A percentile compares a stretch with the other conserved stretches of the same genome.
These are phyloP conservation scores for Drosophila pseudotalamancana DNA, from an alignment of 2,888 invertebrate species.

Conservation along the genomic window DNA sequence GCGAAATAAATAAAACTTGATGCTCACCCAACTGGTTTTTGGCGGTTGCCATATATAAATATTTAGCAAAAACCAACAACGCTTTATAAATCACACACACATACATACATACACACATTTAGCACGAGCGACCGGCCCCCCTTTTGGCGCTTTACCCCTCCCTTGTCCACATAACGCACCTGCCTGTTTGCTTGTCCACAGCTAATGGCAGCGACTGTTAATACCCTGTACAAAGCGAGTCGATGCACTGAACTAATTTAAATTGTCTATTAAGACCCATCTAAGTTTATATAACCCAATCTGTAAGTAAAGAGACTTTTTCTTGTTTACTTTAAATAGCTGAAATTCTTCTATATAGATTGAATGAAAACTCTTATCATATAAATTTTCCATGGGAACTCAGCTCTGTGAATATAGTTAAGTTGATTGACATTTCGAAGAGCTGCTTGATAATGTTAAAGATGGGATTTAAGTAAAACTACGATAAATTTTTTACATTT, in stretches of 20 bases:
- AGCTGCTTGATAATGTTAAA: too few relatives aligned
- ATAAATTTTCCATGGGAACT: neutral
- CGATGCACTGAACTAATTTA: too few relatives aligned
- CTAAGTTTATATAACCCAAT: too few relatives aligned
- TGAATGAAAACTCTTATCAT: neutral
- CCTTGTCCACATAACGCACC: slow-evolving; percentile 29
- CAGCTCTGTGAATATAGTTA: neutral
- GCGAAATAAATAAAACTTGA: slow-evolving; percentile 37
- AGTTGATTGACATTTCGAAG: too few relatives aligned
- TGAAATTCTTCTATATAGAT: too few relatives aligned
- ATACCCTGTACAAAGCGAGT: slow-evolving; percentile 27
- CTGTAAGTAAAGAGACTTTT: too few relatives aligned
- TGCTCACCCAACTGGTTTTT: slow-evolving; percentile 59
- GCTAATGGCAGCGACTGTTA: slow-evolving; percentile 35
- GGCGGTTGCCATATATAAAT: slow-evolving; percentile 69
- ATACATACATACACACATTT: slow-evolving; percentile 30
- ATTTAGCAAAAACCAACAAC: slow-evolving; percentile 75
- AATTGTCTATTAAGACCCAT: too few relatives aligned
- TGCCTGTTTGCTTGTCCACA: slow-evolving; percentile 43
- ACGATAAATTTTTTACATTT: too few relatives aligned
- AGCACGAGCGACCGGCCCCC: slow-evolving; percentile 32
- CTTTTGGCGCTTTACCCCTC: neutral
- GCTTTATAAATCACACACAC: slow-evolving; percentile 57
- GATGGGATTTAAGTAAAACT: too few relatives aligned
- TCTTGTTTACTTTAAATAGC: too few relatives aligned